Evolutionary conservation across 2,888 invertebrate genomes (phyloP).

Genomic region (Troides helena): DNA sequence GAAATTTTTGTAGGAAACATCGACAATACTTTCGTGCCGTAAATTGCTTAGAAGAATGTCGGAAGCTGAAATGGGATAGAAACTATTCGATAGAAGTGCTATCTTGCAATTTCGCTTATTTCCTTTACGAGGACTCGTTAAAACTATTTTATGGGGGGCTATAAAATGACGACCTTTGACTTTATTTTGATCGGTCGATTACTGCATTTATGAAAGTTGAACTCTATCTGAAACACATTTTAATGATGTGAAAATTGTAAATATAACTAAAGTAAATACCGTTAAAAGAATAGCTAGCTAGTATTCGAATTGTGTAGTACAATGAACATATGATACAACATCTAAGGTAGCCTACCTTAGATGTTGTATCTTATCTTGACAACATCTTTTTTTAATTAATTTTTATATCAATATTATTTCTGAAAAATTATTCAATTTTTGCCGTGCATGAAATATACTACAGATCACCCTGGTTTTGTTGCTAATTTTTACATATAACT

Average conservation of each 20-base stretch:
- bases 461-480: too few relatives aligned
- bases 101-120: constrained; percentile 3
- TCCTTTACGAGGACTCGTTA: constrained; percentile 7
- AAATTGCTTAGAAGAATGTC: constrained; percentile 1
- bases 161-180: constrained; percentile 1
- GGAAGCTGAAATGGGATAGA: constrained; percentile 1
- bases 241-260: not conserved
- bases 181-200: constrained; percentile 4
- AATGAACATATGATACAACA: not conserved
- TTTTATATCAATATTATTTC: too few relatives aligned
- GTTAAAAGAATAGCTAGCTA: not conserved
- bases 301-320: not conserved
- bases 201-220: not conserved
- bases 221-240: not conserved
- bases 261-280: too few relatives aligned
- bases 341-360: too few relatives aligned
- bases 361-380: too few relatives aligned
- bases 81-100: not conserved
- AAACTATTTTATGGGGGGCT: constrained; percentile 13
- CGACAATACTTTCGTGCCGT: not conserved
- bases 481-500: too few relatives aligned
- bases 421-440: too few relatives aligned
- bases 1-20: not conserved
- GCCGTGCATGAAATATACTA: too few relatives aligned
- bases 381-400: too few relatives aligned